A percentile compares a stretch with the other conserved stretches of the same genome.
phyloP scores from a whole-genome alignment of 2,113 vertebrate species.

The Neofelis nebulosa region DNA sequence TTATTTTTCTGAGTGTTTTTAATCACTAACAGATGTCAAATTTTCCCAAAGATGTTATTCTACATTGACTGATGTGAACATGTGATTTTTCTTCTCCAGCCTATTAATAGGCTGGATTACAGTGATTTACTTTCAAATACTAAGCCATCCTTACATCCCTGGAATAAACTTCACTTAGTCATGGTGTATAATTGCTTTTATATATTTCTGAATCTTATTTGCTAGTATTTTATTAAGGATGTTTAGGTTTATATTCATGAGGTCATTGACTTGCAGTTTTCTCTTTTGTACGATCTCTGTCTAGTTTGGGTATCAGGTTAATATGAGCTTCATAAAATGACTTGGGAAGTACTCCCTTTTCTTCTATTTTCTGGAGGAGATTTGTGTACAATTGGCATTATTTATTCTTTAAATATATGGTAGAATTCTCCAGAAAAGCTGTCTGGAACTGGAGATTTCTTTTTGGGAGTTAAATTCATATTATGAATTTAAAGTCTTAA shows the following conservation, averaged over 20 bases:
- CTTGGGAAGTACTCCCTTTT: background rate
- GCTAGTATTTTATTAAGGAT: background rate
- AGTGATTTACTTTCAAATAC: background rate
- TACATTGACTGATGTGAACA: background rate
- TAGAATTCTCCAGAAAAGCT: background rate
- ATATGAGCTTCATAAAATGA: background rate
- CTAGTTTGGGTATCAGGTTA: background rate
- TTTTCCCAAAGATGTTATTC: background rate
- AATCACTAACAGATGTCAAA: background rate
- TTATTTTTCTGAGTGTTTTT: background rate
- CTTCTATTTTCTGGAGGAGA: background rate
- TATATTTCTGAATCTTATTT: background rate
- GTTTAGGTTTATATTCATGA: background rate
- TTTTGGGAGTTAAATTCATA: background rate
- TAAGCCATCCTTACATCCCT: background rate
- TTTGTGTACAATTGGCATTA: background rate
- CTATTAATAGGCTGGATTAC: background rate
- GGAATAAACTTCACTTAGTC: background rate
- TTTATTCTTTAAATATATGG: background rate
- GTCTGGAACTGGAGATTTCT: background rate
- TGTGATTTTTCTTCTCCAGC: background rate
- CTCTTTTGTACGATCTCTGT: background rate
- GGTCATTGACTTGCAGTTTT: background rate
- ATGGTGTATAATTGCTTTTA: background rate
- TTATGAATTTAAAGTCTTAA: conserved; percentile 28